Evolutionary conservation across 35 echinoderm and acorn worm genomes (phyloP), one percentile per base, ranked within the genome.

Genomic region (Ophiothrix spiculata): DNA sequence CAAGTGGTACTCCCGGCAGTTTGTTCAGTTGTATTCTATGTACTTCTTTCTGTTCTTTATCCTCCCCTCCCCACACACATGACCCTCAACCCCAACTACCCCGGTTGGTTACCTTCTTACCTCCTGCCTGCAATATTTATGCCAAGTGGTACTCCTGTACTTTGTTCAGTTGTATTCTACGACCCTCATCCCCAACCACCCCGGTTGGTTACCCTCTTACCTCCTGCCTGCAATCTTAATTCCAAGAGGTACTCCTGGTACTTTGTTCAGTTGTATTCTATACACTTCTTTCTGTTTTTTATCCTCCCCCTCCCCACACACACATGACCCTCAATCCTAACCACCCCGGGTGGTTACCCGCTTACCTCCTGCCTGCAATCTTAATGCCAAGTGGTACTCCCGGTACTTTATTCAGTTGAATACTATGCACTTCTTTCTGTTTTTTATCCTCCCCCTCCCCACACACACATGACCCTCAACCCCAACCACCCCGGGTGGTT

Each of bases 201-300:
- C n/a, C n/a, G n/a, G n/a, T n/a, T n/a, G n/a, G n/a, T n/a, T n/a
- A n/a, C n/a, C 0, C 17, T 35, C 88, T 86, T 81, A 97, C 95
- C 88, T 90, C 78, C 90, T 97, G 32, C 87, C 95, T 6, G 91
- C 91, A 25, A 97, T 93, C 41, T 97, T 97, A 42, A 97, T 97
- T 8, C 95, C 95, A 11, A 97, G 77, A 0, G 88, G 95, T 0
- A 93, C 91, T 2, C 95, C 95, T 31, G 88, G 74, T 1, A 97
- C 91, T 78, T 93, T 97, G 0, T 39, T 97, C 8, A 97, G 88
- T 0, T 85, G 83, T 56, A 97, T 86, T 12, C 93, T 84, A 32
- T 87, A 46, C 34, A 90, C 88, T 34, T 86, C 90, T 4, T 81
- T 83, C 75, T 60, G 75, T 77, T 23, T 74, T 38, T 19, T 78